Evolutionary conservation across 2,113 vertebrate genomes (phyloP), one percentile per base, ranked within the genome.

Genomic region (Hyla sarda): DNA sequence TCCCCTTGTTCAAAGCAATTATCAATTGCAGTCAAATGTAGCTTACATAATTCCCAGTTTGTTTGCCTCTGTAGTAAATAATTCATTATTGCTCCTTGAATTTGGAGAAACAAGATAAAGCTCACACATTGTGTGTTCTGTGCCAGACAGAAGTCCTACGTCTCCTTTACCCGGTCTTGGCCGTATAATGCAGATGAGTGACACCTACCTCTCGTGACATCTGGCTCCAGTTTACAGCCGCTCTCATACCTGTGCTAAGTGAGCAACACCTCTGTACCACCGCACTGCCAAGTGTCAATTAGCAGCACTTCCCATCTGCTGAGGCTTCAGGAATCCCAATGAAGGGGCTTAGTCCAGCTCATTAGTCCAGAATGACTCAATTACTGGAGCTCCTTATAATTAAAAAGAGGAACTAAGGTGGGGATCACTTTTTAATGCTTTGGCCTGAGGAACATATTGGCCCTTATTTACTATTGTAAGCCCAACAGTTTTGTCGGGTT

Each of bases 211-310:
- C 60, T 76, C 41, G 34, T 60, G 34, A 30, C 78, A 87, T 86
- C 76, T 86, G 84, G 76, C 30, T 56, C 76, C 67, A 73, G 37
- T 86, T 75, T 74, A 30, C 56, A 73, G 72, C 60, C 25, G 48
- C 45, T 74, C 75, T 87, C 73, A 62, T 88, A 84, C 82, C 65
- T 87, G 74, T 86, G 75, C 32, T 69, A 78, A 82, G 50, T 71
- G 52, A 5, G n/a, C 62, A 48, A 67, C 75, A 19, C 62, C 82
- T 73, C 30, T n/a, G 41, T 87, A 45, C 19, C 30, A 34, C 34
- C 65, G 47, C 0, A 14, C 14, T 60, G 47, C 6, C 84, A 86
- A 34, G 65, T 82, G 78, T 25, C 50, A 87, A 82, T 82, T 58
- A 82, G 73, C 65, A 34, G 84, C 60, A 34, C 67, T 81, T 80